A percentile compares a stretch with the other conserved stretches of the same genome.
Evolutionary conservation across 2,797 vertebrate genomes (phyloP).

Genomic region (Bradypus variegatus): DNA sequence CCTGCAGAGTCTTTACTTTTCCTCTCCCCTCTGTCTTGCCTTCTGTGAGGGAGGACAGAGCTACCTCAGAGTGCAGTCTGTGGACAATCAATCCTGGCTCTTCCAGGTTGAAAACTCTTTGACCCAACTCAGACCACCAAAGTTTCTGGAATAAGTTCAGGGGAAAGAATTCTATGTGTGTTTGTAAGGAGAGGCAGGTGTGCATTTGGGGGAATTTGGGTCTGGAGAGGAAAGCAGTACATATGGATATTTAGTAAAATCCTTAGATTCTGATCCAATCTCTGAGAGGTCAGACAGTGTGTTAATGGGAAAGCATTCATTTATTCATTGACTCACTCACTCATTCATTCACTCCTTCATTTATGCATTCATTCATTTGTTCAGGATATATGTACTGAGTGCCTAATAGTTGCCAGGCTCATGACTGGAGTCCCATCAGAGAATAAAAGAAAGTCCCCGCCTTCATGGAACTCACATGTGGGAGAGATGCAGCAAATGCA

Average conservation of each 20-base stretch:
- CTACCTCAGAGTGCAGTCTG: not conserved
- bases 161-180: not conserved
- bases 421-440: not conserved
- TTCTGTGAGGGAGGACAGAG: not conserved
- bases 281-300: not conserved
- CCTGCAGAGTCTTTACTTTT: not conserved
- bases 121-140: not conserved
- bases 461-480: not conserved
- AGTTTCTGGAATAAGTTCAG: not conserved
- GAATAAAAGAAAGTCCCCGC: not conserved
- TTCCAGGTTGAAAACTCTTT: not conserved
- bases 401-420: not conserved
- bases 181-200: not conserved
- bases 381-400: not conserved
- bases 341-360: too few species aligned
- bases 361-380: not conserved
- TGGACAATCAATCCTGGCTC: fast-evolving
- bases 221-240: not conserved
- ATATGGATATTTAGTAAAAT: not conserved
- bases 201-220: not conserved
- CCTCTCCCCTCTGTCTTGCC: not conserved
- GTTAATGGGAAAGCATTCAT: too few species aligned
- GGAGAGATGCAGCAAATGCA: not conserved
- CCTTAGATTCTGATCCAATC: not conserved
- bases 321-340: not conserved